Percentiles rank a stretch among this genome's conserved stretches.
phyloP scores from a whole-genome alignment of 2,797 vertebrate species.

The Pseudochirops cupreus region DNA sequence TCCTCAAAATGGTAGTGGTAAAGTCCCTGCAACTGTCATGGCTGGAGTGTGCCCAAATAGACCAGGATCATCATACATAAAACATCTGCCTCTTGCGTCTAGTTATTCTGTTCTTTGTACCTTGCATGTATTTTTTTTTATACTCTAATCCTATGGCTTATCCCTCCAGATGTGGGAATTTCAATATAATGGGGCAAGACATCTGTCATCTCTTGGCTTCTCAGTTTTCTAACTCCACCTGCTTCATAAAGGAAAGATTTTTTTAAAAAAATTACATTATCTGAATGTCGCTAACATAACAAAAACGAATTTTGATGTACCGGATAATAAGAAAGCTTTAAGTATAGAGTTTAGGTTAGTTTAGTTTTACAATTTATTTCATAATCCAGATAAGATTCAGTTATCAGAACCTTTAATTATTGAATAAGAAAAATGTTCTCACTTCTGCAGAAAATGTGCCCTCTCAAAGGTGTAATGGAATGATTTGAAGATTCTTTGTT shows the following conservation, averaged over 20 bases:
- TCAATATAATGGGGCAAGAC: neutral
- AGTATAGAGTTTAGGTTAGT: neutral
- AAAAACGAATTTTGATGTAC: neutral
- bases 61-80: neutral
- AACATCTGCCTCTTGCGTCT: neutral
- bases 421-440: neutral
- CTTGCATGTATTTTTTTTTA: neutral
- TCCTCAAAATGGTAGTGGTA: neutral
- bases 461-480: neutral
- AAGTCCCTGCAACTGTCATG: neutral
- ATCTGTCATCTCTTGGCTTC: neutral
- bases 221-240: neutral
- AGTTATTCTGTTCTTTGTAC: neutral
- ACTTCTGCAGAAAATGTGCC: conserved; percentile 8
- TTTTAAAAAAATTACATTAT: neutral
- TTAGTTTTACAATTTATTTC: neutral
- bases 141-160: neutral
- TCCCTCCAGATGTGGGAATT: neutral
- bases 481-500: neutral
- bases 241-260: neutral
- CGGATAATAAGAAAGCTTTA: neutral
- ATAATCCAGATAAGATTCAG: neutral
- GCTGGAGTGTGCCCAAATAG: neutral
- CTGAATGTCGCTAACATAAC: neutral
- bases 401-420: neutral